A percentile compares a stretch with the other conserved stretches of the same genome.
Evolutionary conservation across 2,797 vertebrate genomes (phyloP).

Genomic region (Acomys russatus): DNA sequence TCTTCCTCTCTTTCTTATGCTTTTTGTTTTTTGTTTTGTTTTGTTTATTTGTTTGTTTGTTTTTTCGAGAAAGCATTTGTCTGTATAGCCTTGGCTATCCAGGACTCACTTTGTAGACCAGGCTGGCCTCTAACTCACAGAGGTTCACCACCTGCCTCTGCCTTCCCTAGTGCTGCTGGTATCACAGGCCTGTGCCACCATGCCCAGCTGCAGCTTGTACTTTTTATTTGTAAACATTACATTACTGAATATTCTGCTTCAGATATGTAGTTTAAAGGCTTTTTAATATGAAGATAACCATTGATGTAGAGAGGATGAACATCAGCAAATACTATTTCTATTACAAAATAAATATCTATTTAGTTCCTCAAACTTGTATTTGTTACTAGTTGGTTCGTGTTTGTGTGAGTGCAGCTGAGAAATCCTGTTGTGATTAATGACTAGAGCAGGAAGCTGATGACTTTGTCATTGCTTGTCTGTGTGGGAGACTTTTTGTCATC

Average conservation of each 20-base stretch:
- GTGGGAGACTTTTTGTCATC: neutral
- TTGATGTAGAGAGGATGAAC: neutral
- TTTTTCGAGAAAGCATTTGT: no score
- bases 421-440: neutral
- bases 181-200: no score
- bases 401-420: neutral
- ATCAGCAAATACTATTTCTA: neutral
- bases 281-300: slow-evolving; percentile 7
- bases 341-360: neutral
- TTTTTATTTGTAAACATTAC: slow-evolving; percentile 46
- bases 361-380: neutral
- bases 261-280: slow-evolving; percentile 11
- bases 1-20: no score
- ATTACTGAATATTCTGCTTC: slow-evolving; percentile 52
- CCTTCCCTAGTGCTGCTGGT: no score
- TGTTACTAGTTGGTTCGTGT: neutral
- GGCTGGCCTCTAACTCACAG: no score
- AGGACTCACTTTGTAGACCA: no score
- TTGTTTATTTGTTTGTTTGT: no score
- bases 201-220: neutral
- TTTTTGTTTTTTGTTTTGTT: no score
- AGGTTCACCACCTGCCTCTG: no score
- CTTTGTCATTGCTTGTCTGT: neutral
- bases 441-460: neutral
- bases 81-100: no score